Conservation (phyloP, 2,113 vertebrate species). For the Phrynocephalus versicolor region DNA sequence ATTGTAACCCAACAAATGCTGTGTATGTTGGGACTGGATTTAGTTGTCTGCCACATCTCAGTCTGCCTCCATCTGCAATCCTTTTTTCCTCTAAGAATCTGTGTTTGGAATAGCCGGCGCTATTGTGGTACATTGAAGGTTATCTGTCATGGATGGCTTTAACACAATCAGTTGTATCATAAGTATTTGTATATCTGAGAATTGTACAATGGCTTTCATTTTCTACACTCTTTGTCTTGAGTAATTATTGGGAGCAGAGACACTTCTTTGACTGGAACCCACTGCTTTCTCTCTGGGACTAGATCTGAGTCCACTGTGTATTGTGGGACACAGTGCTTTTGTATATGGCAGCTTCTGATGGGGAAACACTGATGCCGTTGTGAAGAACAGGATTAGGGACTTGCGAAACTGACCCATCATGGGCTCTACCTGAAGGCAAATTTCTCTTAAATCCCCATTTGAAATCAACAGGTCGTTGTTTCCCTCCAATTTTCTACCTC, state of each 20-base stretch:
- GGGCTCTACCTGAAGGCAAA: no score
- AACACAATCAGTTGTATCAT: constrained; percentile 13
- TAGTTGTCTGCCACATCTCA: not conserved
- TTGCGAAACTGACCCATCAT: not conserved
- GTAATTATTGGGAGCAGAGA: not conserved
- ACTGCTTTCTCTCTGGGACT: not conserved
- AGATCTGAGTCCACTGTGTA: not conserved
- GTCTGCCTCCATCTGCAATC: no score
- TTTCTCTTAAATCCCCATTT: not conserved
- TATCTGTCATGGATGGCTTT: constrained; percentile 4
- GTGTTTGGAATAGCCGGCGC: not conserved
- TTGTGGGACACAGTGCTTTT: no score
- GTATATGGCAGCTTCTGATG: not conserved
- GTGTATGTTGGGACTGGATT: not conserved
- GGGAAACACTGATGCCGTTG: not conserved
- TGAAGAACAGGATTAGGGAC: not conserved
- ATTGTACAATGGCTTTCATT: constrained; percentile 54
- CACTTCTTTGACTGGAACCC: not conserved
- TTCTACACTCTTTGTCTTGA: constrained; percentile 11
- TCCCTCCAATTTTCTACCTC: not conserved
- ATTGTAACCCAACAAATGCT: not conserved
- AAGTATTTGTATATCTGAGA: constrained; percentile 57
- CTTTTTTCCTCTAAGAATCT: not conserved
- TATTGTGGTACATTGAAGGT: not conserved
- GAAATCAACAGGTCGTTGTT: not conserved